A percentile compares a stretch with the other conserved stretches of the same genome.
Conservation (phyloP, 1,140 invertebrate genomes). For the Apis dorsata region DNA sequence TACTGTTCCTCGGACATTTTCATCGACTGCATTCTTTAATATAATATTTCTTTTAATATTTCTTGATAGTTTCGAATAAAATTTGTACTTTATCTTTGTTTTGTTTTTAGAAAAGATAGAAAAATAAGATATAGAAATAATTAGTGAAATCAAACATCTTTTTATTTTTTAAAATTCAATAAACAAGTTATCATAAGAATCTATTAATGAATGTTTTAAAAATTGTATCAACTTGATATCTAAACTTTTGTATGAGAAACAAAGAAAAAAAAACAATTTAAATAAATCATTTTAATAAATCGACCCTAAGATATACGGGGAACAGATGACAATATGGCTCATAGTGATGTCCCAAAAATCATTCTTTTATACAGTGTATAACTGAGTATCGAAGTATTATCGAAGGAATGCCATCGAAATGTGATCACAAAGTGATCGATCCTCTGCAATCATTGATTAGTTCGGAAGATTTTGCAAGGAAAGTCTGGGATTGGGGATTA, state of each 20-base stretch:
- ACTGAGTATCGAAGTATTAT: conserved; percentile 38
- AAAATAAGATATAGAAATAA: too few species aligned
- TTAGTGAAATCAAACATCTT: not conserved
- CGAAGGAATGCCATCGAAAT: not conserved
- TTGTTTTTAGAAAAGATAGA: too few species aligned
- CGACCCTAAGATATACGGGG: not conserved
- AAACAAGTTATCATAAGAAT: not conserved
- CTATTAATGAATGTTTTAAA: not conserved
- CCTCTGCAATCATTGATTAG: conserved; percentile 15
- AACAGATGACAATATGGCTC: conserved; percentile 13
- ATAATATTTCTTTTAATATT: not conserved
- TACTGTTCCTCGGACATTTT: conserved; percentile 27
- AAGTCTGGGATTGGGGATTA: conserved; percentile 50
- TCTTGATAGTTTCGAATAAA: too few species aligned
- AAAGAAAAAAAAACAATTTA: not conserved
- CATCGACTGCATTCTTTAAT: not conserved
- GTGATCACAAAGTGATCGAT: conserved; percentile 34
- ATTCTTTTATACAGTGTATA: conserved; percentile 43
- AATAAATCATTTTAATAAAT: conserved; percentile 5
- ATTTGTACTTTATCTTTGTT: not conserved
- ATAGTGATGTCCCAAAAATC: conserved; percentile 24
- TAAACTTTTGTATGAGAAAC: not conserved
- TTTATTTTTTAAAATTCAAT: not conserved
- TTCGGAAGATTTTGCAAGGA: conserved; percentile 5
- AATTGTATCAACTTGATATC: not conserved